Conservation (phyloP, 2,888 invertebrate genomes). For the Leptodirus hochenwartii region DNA sequence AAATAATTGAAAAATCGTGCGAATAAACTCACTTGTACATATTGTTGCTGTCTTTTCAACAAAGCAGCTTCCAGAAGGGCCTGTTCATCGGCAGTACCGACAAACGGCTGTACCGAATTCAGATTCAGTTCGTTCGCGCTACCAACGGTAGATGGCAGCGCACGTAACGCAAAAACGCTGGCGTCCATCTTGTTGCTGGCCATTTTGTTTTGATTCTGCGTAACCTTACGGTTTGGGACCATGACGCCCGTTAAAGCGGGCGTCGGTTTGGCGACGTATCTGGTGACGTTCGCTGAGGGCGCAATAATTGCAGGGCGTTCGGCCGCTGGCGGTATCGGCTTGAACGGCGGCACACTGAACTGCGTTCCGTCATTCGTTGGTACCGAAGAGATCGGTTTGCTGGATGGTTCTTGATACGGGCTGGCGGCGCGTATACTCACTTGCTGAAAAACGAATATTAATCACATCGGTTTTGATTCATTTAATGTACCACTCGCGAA, state of each 20-base stretch:
- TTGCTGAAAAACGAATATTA: too few species aligned
- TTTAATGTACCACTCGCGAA: too few species aligned
- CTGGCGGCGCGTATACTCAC: too few species aligned
- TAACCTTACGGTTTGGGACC: conserved; percentile 10
- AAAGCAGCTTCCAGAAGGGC: conserved; percentile 67
- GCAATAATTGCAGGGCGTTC: conserved; percentile 25
- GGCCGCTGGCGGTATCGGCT: conserved; percentile 49
- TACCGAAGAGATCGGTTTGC: too few species aligned
- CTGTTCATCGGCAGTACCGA: too few species aligned
- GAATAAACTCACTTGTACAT: too few species aligned
- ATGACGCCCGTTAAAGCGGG: too few species aligned
- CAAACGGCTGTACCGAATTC: too few species aligned
- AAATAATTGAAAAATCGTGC: conserved; percentile 19
- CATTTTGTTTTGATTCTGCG: conserved; percentile 15
- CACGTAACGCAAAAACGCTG: conserved; percentile 33
- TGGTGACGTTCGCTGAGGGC: conserved; percentile 25
- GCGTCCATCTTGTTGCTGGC: conserved; percentile 24
- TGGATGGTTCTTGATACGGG: too few species aligned
- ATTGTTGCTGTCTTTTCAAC: conserved; percentile 50
- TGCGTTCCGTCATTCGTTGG: too few species aligned
- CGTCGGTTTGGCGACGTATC: conserved; percentile 14
- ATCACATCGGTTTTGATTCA: too few species aligned
- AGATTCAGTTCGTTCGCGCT: too few species aligned
- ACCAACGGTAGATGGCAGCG: conserved; percentile 36
- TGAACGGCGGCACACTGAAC: conserved; percentile 54